Evolutionary conservation across 2,888 invertebrate genomes (phyloP).

Genomic region (Nomada fabriciana): DNA sequence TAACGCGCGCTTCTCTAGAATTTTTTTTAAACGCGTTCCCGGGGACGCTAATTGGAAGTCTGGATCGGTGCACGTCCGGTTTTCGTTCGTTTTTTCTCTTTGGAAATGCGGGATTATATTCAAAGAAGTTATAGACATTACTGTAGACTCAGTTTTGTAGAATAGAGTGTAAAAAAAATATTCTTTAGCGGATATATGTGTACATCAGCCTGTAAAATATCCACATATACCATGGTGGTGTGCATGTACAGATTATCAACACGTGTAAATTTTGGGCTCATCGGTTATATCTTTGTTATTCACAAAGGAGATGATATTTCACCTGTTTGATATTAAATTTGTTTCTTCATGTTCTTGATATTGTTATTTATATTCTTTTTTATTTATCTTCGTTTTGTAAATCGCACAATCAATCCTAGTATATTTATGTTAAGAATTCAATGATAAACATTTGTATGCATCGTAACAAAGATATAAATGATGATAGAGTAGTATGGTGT

Average conservation of each 20-base stretch:
- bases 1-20: constrained; percentile 46
- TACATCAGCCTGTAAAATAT: constrained; percentile 72
- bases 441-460: constrained; percentile 17
- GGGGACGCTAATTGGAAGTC: background rate
- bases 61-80: constrained; percentile 46
- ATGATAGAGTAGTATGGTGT: constrained; percentile 65
- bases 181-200: constrained; percentile 61
- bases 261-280: constrained; percentile 52
- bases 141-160: constrained; percentile 67
- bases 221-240: constrained; percentile 54
- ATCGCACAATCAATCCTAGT: constrained; percentile 19
- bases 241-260: constrained; percentile 65
- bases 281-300: constrained; percentile 63
- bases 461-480: constrained; percentile 63
- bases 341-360: background rate
- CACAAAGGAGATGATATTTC: constrained; percentile 15
- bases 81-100: constrained; percentile 19
- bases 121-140: constrained; percentile 51
- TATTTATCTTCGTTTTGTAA: constrained; percentile 17
- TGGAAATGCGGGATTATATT: constrained; percentile 40
- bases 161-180: constrained; percentile 67
- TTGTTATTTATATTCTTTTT: constrained; percentile 22
- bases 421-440: constrained; percentile 37
- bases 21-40: constrained; percentile 12
- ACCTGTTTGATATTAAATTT: constrained; percentile 35